A percentile compares a stretch with the other conserved stretches of the same genome.
These are phyloP conservation scores for Melanerpes aurifrons DNA, from an alignment of 2,113 vertebrate genomes.

Conservation along the genomic window DNA sequence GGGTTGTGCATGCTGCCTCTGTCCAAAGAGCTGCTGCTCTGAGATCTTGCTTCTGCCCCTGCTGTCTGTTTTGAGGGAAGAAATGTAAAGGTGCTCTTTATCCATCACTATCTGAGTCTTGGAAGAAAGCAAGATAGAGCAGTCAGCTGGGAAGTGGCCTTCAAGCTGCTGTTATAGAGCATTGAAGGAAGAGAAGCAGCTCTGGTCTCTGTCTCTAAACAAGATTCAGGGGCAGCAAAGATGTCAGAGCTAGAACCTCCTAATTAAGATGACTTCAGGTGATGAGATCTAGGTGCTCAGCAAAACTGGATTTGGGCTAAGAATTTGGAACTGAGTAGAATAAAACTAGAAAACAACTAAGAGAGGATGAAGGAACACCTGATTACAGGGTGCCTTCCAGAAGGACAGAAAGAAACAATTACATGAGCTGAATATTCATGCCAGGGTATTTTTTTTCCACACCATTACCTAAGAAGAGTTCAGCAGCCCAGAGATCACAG, in stretches of 20 bases:
- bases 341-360: background rate
- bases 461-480: background rate
- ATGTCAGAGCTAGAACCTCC: background rate
- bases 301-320: background rate
- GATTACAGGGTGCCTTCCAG: background rate
- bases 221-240: background rate
- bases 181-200: background rate
- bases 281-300: background rate
- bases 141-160: background rate
- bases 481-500: background rate
- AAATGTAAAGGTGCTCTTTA: background rate
- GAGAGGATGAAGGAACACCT: background rate
- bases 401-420: background rate
- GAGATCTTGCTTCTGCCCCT: background rate
- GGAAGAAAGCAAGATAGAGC: background rate
- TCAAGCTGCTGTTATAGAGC: background rate
- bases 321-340: background rate
- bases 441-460: background rate
- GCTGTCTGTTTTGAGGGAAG: background rate
- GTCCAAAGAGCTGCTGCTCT: background rate
- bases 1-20: background rate
- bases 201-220: background rate
- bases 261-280: background rate
- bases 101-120: background rate
- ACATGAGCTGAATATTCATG: background rate